Base-by-base conservation (phyloP, 2,113 vertebrate species). In the Nyctibius bracteatus region DNA sequence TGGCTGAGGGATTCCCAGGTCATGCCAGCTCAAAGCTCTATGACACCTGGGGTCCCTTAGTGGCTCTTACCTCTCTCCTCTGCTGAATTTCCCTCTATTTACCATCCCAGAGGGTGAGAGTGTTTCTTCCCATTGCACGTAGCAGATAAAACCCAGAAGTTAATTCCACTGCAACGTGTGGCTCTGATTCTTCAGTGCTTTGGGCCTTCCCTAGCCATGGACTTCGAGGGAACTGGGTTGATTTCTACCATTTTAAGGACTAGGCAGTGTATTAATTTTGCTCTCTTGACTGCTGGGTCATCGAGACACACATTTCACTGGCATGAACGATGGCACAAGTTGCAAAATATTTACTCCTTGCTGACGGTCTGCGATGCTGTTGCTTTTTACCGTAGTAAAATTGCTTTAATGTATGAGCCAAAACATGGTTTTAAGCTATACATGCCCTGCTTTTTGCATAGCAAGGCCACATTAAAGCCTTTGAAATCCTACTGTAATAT, bases 241-340 rank as follows among this genome's bases (percentile, higher is more conserved):
- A 27, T 78, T 66, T 77, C 25, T 44, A 5, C 54, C 23, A 6
- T 72, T 79, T 62, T n/a, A 62, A 68, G 68, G 59, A 12, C n/a
- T 1, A 8, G 30, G 13, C 15, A 59, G 3, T 5, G 30, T 24
- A 14, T 47, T 77, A 10, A n/a, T 27, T 79, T 58, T 35, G 33
- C 13, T 25, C 12, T 16, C 27, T 44, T 17, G 39, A 4, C 31
- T 25, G 52, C 57, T 78, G 58, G 62, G 25, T 35, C 24, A 9
- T 30, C 47, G 4, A 20, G 37, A 33, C 19, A 8, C 46, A 10
- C 28, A 0, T 80, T 78, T 82, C 86, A 9, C 10, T 41, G 59
- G 1, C 22, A 8, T 0, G 54, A 80, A 30, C 2, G 4, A 12
- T 14, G 62, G 43, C 33, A 14, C 14, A 2, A n/a, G 30, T 20